Evolutionary conservation across 2,888 invertebrate species (phyloP).

Genomic region (Eupithecia dodoneata): DNA sequence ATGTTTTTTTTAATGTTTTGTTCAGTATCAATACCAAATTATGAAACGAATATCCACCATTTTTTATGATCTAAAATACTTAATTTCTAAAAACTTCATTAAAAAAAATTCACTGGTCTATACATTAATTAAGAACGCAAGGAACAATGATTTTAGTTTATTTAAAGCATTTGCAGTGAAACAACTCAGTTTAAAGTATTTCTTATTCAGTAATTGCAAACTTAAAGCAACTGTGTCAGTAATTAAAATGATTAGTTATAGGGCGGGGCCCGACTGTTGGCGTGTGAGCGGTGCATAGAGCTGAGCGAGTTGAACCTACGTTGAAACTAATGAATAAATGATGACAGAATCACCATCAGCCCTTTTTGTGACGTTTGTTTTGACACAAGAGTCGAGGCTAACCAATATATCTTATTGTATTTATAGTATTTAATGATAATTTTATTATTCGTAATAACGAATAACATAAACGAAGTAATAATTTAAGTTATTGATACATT

Average conservation of each 20-base stretch:
- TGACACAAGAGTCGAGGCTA: neutral
- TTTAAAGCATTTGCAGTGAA: conserved; percentile 17
- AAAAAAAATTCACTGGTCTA: no score
- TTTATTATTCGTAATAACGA: no score
- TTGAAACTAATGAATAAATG: neutral
- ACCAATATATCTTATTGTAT: neutral
- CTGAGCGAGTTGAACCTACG: conserved; percentile 26
- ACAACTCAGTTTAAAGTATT: conserved; percentile 17
- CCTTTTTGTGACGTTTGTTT: neutral
- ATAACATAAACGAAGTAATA: no score
- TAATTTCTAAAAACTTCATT: neutral
- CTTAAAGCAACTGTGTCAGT: conserved; percentile 75
- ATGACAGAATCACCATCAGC: neutral
- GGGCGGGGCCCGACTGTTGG: conserved; percentile 50
- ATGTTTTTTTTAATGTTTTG: neutral
- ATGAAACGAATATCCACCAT: no score
- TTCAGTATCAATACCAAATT: no score
- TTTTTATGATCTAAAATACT: no score
- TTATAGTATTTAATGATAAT: neutral
- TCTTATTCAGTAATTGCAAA: conserved; percentile 62
- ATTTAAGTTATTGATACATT: no score
- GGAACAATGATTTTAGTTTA: neutral
- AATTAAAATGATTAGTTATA: conserved; percentile 76
- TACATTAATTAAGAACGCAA: neutral
- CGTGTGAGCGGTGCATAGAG: conserved; percentile 48